These are phyloP conservation scores for Pristiophorus japonicus DNA, from an alignment of 2,113 vertebrate genomes.

Conservation along the genomic window DNA sequence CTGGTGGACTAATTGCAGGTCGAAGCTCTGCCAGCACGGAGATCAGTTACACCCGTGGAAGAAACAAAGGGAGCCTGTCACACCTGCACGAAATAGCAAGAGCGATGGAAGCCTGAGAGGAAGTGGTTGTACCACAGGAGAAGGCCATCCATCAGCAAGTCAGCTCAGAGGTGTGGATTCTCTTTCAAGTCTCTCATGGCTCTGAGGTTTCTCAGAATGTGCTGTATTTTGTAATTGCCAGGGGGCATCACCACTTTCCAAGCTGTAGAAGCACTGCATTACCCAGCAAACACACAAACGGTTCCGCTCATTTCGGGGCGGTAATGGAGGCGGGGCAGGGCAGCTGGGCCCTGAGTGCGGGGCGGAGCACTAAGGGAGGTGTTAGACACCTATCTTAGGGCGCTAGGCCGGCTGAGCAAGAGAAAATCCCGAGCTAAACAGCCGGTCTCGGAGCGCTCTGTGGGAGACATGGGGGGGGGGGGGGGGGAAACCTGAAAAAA, in stretches of 20 bases:
- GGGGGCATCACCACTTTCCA: not conserved
- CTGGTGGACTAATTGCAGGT: not conserved
- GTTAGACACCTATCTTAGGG: no score
- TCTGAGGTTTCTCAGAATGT: not conserved
- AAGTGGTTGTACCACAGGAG: not conserved
- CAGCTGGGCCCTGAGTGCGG: no score
- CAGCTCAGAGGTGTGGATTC: not conserved
- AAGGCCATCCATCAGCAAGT: constrained; percentile 4
- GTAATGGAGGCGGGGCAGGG: no score
- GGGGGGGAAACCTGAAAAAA: no score
- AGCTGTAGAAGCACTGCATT: not conserved
- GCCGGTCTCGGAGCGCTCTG: no score
- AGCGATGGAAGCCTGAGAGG: not conserved
- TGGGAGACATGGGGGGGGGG: no score
- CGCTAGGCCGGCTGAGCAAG: no score
- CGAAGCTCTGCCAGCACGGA: not conserved
- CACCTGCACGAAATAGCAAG: not conserved
- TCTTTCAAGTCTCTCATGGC: not conserved
- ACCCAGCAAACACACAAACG: not conserved
- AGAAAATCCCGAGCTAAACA: no score
- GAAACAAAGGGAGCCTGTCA: not conserved
- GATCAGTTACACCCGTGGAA: not conserved
- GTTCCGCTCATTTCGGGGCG: no score
- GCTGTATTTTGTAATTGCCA: not conserved
- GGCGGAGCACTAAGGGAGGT: no score